Base-by-base conservation (phyloP, 1,140 invertebrate genomes). In the Conus ventricosus region DNA sequence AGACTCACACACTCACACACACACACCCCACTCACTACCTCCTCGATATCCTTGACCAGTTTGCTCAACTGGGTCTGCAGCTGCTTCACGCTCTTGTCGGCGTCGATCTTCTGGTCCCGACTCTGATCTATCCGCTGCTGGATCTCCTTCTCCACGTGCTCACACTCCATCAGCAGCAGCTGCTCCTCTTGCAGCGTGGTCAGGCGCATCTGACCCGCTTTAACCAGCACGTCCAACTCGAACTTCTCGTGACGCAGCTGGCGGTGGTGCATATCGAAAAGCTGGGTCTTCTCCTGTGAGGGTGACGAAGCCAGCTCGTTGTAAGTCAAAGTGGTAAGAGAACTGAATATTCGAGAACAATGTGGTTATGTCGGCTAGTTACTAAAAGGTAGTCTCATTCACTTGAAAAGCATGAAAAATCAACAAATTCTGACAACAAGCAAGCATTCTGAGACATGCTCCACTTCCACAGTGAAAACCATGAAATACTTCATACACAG, bases 181-280 rank as follows among this genome's bases (percentile, higher is more conserved):
- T 78, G 67, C 54, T 87, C 85, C 75, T 80, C 85, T 4, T 57
- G 15, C 17, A 87, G 71, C 15, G 75, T 78, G 71, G 39, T 87
- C 53, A 60, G n/a, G 6, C 85, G 51, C 53, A 87, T 63, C 4
- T 80, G 27, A 0, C 51, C 27, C 39, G 15, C 54, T 87, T 87
- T 80, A 13, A 27, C 51, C 23, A 54, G 23, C 13, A 87, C 67
- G 75, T 87, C 85, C 53, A 87, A 53, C 23, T 10, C 23, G 71
- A 78, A 76, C 54, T 87, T 87, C 53, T 87, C 85, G 53, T 87
- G 85, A 5, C 71, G 39, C 53, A 87, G 71, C 71, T 53, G n/a
- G 13, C 85, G 85, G 85, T 87, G 85, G 15, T 11, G 13, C n/a
- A 87, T 78, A 53, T 87, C 85, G 54, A 87, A 87, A 8, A 54